Base-by-base conservation (phyloP, 2,888 invertebrate genomes). In the Cloeon dipterum region DNA sequence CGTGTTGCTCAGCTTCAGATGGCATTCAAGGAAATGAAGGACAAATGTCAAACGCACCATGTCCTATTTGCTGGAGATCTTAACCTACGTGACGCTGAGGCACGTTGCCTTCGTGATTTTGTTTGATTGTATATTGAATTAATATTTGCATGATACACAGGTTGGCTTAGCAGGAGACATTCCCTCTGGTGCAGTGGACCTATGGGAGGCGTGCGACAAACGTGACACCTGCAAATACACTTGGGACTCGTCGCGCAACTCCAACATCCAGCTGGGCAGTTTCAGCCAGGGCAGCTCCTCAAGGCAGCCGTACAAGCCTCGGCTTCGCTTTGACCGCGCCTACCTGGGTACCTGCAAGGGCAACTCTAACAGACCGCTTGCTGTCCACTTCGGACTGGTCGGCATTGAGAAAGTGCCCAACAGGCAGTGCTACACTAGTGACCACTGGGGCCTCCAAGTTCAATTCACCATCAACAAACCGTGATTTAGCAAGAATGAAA, bases 1-100 rank as follows among this genome's bases (percentile, higher is more conserved):
- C 48, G 68, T 26, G 51, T 52, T 32, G 47, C 46, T 2, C 67
- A 68, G 44, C 47, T 65, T 25, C 48, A 48, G 37, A 44, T 39
- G 3, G 51, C 51, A 4, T 57, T 65, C 37, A 44, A 52, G 16
- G 34, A 44, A 2, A 37, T 42, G 4, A 40, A 34, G 10, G 38
- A 43, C 4, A 40, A 44, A 13, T 44, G 48, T n/a, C 37, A 44
- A 11, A 45, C 50, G n/a, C 44, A 47, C 21, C 45, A 46, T 5
- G 58, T 63, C 1, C 52, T 70, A 32, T 63, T 67, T 50, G 69
- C 61, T 20, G 70, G 70, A 2, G 69, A 70, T 49, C 48, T 70
- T 20, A 70, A 70, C 48, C 46, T 68, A 2, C 49, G 68, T 26
- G 68, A 70, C 45, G 56, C 57, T 42, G 69, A 70, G 54, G 66